Percentiles rank a stretch among this genome's conserved stretches.
Conservation (phyloP, 1,140 invertebrate genomes). For the Drosophila eugracilis region DNA sequence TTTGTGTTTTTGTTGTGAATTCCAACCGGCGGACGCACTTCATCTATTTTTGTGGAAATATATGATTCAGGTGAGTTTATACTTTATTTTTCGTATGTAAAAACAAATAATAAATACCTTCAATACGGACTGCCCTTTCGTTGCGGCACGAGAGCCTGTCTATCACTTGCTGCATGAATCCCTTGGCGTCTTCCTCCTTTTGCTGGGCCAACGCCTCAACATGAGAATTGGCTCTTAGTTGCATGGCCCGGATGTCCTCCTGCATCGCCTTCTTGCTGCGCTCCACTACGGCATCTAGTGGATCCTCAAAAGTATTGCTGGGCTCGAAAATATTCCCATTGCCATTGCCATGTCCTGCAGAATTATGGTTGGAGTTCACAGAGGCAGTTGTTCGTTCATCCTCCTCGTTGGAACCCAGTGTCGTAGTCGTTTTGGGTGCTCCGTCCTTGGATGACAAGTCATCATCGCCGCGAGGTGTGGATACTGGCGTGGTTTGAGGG, state of each 20-base stretch:
- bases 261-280: slow-evolving; percentile 78
- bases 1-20: slow-evolving; percentile 62
- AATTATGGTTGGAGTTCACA: slow-evolving; percentile 78
- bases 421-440: slow-evolving; percentile 53
- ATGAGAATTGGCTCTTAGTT: slow-evolving; percentile 46
- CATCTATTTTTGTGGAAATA: slow-evolving; percentile 61
- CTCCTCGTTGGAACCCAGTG: slow-evolving; percentile 61
- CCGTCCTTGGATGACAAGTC: slow-evolving; percentile 58
- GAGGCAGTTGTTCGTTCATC: slow-evolving; percentile 82
- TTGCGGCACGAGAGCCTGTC: slow-evolving; percentile 73
- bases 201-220: slow-evolving; percentile 27
- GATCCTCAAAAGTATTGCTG: slow-evolving; percentile 52
- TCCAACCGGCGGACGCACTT: slow-evolving; percentile 59
- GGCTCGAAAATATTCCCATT: slow-evolving; percentile 67
- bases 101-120: slow-evolving; percentile 43
- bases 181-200: slow-evolving; percentile 56
- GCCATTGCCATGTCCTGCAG: slow-evolving; percentile 56
- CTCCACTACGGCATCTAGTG: slow-evolving; percentile 70
- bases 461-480: slow-evolving; percentile 34
- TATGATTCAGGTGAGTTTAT: slow-evolving; percentile 40
- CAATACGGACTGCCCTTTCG: slow-evolving; percentile 76
- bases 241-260: slow-evolving; percentile 65
- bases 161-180: slow-evolving; percentile 70
- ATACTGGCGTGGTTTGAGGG: slow-evolving; percentile 39
- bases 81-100: neutral